phyloP scores from a whole-genome alignment of 2,888 invertebrate species.

The Metopia argyrocephala region DNA sequence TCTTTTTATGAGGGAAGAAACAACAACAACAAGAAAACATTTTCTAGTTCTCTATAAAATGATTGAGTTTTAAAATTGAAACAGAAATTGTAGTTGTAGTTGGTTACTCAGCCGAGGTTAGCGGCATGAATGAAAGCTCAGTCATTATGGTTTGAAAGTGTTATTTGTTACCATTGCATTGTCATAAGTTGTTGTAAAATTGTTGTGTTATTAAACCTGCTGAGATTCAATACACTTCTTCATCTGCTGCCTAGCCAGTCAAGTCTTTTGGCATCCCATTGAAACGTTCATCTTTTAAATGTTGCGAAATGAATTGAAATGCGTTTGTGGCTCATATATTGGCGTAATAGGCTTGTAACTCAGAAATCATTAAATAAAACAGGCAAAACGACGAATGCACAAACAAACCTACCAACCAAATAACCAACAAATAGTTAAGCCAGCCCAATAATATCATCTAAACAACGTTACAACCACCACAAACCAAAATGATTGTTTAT shows the following conservation, averaged over 20 bases:
- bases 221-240: constrained; percentile 68
- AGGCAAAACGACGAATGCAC: constrained; percentile 27
- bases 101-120: constrained; percentile 22
- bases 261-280: not conserved
- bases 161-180: constrained; percentile 65
- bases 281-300: constrained; percentile 51
- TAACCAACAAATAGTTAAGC: constrained; percentile 9
- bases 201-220: constrained; percentile 76
- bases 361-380: constrained; percentile 75
- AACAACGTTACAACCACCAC: constrained; percentile 17
- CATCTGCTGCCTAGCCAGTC: constrained; percentile 25
- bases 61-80: constrained; percentile 56
- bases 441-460: constrained; percentile 25
- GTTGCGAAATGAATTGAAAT: constrained; percentile 57
- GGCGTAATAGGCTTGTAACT: constrained; percentile 71
- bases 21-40: constrained; percentile 1
- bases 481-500: constrained; percentile 52
- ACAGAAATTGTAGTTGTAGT: constrained; percentile 18
- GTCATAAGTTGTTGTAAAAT: constrained; percentile 77
- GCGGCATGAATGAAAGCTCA: constrained; percentile 64
- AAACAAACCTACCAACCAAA: constrained; percentile 40
- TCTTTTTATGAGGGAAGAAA: constrained; percentile 48
- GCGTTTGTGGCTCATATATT: constrained; percentile 65
- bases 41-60: constrained; percentile 18
- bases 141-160: constrained; percentile 63